Evolutionary conservation across 2,888 invertebrate species (phyloP).

Genomic region (Dysmachus trigonus): DNA sequence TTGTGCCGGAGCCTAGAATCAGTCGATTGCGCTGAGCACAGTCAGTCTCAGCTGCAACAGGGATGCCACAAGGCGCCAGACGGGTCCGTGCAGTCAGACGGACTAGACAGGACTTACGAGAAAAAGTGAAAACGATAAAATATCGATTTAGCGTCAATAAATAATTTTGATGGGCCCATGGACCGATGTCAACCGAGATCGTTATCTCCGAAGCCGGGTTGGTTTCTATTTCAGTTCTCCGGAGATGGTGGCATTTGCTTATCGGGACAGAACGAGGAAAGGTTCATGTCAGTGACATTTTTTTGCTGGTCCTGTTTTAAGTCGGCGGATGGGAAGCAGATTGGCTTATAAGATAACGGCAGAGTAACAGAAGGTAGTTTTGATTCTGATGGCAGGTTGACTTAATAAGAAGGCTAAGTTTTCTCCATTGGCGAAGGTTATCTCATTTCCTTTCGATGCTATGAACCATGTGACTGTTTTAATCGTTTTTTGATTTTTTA

Average conservation of each 20-base stretch:
- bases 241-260: constrained; percentile 33
- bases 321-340: constrained; percentile 1
- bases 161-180: constrained; percentile 54
- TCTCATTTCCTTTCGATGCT: not conserved
- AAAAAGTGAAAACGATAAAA: constrained; percentile 39
- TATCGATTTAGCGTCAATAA: constrained; percentile 54
- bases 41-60: not conserved
- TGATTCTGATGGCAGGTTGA: constrained; percentile 16
- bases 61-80: constrained; percentile 34
- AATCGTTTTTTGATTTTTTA: not conserved
- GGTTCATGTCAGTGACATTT: constrained; percentile 30
- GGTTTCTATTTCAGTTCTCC: constrained; percentile 13
- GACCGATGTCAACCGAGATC: constrained; percentile 49
- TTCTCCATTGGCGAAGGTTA: not conserved
- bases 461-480: not conserved
- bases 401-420: not conserved
- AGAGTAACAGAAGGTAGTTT: constrained; percentile 16
- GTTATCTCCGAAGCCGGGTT: constrained; percentile 20
- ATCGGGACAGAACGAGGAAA: not conserved
- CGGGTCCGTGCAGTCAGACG: not conserved
- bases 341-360: not conserved
- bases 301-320: constrained; percentile 1
- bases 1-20: not conserved
- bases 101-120: not conserved
- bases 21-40: not conserved